A percentile compares a stretch with the other conserved stretches of the same genome.
phyloP scores from a whole-genome alignment of 2,113 vertebrate species.

The Coptodon bakossiorum region DNA sequence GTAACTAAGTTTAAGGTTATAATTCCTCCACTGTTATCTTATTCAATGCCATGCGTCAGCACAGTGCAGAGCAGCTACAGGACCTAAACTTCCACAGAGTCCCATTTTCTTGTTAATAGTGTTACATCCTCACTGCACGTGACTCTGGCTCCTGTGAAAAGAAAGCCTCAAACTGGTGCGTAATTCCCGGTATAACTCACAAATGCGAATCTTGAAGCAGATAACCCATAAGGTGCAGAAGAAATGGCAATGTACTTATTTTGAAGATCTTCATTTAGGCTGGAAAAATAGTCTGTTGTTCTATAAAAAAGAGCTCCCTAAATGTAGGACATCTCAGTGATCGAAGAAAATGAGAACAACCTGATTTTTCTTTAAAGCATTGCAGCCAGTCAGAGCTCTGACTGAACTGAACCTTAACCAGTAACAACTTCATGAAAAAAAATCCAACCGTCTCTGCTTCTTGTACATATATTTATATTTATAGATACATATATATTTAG shows the following conservation, averaged over 20 bases:
- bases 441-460: accelerated
- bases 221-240: background rate
- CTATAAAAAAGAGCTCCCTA: background rate
- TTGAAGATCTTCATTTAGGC: background rate
- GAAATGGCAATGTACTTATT: background rate
- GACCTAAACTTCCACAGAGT: background rate
- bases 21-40: background rate
- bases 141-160: background rate
- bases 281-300: background rate
- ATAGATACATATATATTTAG: too few relatives aligned
- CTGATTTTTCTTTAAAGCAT: background rate
- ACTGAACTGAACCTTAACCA: background rate
- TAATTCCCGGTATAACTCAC: background rate
- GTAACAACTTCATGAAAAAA: background rate
- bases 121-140: background rate
- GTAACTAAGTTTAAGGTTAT: background rate
- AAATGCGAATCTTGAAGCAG: background rate
- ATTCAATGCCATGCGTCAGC: background rate
- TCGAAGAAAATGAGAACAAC: background rate
- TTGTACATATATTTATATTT: too few relatives aligned
- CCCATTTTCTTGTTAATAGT: background rate
- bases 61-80: background rate
- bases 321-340: accelerated
- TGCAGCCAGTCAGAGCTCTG: background rate
- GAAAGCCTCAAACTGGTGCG: background rate